phyloP scores from a whole-genome alignment of 1,140 invertebrate species.

The roundworm (Caenorhabditis elegans) region DNA sequence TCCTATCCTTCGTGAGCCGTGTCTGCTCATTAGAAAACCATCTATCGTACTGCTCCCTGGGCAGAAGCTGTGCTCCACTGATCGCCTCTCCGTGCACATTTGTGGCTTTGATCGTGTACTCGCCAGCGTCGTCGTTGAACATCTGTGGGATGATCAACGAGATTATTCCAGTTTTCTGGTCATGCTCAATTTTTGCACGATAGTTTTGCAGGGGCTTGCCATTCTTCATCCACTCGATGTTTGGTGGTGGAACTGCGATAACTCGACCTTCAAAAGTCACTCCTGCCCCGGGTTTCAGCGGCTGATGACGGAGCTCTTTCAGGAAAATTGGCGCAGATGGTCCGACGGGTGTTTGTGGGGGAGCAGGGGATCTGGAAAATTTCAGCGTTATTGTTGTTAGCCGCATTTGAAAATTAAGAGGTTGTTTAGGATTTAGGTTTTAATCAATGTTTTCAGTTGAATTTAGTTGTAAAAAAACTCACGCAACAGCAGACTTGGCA shows the following conservation, averaged over 20 bases:
- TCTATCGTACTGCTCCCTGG: slow-evolving; percentile 58
- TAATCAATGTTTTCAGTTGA: too few relatives aligned
- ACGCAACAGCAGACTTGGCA: slow-evolving; percentile 53
- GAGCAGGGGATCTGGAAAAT: slow-evolving; percentile 56
- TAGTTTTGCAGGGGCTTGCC: slow-evolving; percentile 75
- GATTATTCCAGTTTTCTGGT: slow-evolving; percentile 57
- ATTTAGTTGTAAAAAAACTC: not conserved
- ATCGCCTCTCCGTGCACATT: slow-evolving; percentile 75
- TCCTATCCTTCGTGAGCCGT: slow-evolving; percentile 55
- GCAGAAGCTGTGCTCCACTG: slow-evolving; percentile 54
- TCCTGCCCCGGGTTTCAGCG: slow-evolving; percentile 53
- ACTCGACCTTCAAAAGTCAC: slow-evolving; percentile 59
- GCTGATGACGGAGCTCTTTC: slow-evolving; percentile 63
- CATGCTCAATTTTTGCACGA: slow-evolving; percentile 70
- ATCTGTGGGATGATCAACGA: slow-evolving; percentile 60
- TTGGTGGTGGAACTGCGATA: slow-evolving; percentile 57
- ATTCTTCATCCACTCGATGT: slow-evolving; percentile 86
- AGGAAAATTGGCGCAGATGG: slow-evolving; percentile 63
- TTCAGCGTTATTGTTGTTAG: too few relatives aligned
- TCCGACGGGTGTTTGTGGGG: slow-evolving; percentile 61
- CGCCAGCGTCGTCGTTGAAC: slow-evolving; percentile 62
- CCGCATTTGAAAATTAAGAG: too few relatives aligned
- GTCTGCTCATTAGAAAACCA: slow-evolving; percentile 60
- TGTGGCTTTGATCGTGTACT: slow-evolving; percentile 82
- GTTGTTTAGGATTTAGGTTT: too few relatives aligned